These are phyloP conservation scores for Drosophila tristis DNA, from an alignment of 1,140 invertebrate genomes.

Conservation along the genomic window DNA sequence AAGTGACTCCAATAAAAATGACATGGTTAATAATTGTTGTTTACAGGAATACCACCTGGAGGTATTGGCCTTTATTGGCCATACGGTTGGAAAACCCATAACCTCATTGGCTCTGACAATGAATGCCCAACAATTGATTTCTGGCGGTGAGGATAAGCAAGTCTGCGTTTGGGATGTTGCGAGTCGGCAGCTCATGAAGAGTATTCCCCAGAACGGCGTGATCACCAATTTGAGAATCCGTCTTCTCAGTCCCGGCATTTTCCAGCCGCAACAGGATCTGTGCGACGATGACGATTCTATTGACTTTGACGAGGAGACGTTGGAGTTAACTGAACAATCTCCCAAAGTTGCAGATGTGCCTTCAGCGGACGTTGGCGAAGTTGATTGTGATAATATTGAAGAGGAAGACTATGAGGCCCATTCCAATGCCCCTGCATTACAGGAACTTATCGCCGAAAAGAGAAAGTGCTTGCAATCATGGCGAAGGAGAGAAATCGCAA, in stretches of 20 bases:
- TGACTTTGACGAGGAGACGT: neutral
- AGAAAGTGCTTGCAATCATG: neutral
- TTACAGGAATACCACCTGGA: too few relatives aligned
- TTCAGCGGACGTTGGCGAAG: too few relatives aligned
- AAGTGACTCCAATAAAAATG: too few relatives aligned
- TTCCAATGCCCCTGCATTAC: too few relatives aligned
- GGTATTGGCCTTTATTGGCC: slow-evolving; percentile 89
- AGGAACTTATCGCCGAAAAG: too few relatives aligned
- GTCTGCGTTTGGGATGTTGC: too few relatives aligned
- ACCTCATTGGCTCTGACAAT: slow-evolving; percentile 89
- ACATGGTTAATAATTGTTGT: too few relatives aligned
- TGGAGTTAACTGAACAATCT: neutral
- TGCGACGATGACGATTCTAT: neutral
- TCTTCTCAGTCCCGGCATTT: slow-evolving; percentile 84
- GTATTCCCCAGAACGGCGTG: slow-evolving; percentile 89
- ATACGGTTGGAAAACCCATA: slow-evolving; percentile 86
- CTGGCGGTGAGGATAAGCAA: slow-evolving; percentile 90
- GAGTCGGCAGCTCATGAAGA: slow-evolving; percentile 89
- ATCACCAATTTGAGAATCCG: slow-evolving; percentile 89
- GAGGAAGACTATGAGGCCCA: too few relatives aligned
- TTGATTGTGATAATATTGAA: too few relatives aligned
- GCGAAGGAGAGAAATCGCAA: slow-evolving; percentile 27
- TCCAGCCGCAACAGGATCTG: slow-evolving; percentile 58
- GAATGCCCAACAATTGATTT: slow-evolving; percentile 88
- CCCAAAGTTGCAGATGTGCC: too few relatives aligned